Evolutionary conservation across 2,797 vertebrate species (phyloP).

Genomic region (Syncerus caffer): DNA sequence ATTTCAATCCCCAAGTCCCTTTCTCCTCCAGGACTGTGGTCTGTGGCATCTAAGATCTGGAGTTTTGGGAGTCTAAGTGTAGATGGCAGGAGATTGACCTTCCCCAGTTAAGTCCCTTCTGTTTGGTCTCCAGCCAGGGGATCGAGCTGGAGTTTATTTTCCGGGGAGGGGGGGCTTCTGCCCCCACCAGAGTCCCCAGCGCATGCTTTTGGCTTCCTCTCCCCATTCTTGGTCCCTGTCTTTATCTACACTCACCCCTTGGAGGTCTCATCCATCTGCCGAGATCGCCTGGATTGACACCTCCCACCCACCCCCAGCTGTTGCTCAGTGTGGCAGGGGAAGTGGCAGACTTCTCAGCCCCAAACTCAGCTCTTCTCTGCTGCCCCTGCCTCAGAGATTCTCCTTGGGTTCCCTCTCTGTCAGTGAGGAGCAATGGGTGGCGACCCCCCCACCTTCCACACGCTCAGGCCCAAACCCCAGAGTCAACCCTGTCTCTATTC

Average conservation of each 20-base stretch:
- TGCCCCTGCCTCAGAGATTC: too few species aligned
- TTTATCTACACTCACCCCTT: neutral
- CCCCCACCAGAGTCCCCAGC: neutral
- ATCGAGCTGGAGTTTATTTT: too few species aligned
- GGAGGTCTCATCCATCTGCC: neutral
- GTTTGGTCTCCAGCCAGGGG: too few species aligned
- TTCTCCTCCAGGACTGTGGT: neutral
- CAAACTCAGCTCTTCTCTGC: neutral
- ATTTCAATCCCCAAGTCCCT: neutral
- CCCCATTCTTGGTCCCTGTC: neutral
- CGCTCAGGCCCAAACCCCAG: neutral
- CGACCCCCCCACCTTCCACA: too few species aligned
- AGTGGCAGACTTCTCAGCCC: too few species aligned
- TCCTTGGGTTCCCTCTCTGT: neutral
- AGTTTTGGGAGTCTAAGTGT: neutral
- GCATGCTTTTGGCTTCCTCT: neutral
- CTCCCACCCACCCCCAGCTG: rapidly evolving
- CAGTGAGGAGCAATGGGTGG: neutral
- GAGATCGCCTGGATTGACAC: rapidly evolving
- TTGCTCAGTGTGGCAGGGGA: too few species aligned
- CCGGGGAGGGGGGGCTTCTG: neutral
- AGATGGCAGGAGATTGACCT: too few species aligned
- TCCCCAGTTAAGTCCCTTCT: too few species aligned
- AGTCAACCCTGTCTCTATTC: too few species aligned
- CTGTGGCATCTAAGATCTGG: too few species aligned